These are phyloP conservation scores for Stictocephala bisonia DNA, from an alignment of 2,888 invertebrate species.

Conservation along the genomic window DNA sequence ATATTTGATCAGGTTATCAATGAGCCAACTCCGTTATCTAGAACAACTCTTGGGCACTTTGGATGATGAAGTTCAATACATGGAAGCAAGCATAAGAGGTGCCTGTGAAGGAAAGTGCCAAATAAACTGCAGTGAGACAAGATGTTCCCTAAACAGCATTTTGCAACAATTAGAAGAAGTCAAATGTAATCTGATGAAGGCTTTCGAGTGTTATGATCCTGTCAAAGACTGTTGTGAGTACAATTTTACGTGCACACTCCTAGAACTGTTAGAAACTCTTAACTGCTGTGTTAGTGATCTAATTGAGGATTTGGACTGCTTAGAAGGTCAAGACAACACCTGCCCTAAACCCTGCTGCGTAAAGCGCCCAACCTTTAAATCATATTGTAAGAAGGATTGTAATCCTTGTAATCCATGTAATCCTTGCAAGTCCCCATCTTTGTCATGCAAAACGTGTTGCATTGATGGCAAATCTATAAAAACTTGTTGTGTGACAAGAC, in stretches of 20 bases:
- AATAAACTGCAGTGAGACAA: not conserved
- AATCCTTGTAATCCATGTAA: not conserved
- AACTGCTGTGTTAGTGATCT: not conserved
- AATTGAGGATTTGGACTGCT: not conserved
- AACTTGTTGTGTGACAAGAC: not conserved
- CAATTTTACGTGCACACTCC: constrained; percentile 1
- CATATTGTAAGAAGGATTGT: not conserved
- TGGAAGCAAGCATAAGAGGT: constrained; percentile 4
- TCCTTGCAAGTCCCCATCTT: not conserved
- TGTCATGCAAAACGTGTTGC: no score
- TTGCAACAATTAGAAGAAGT: not conserved
- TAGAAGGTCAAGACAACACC: not conserved
- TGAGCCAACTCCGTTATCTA: not conserved
- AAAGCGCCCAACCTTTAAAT: not conserved
- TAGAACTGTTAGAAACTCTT: not conserved
- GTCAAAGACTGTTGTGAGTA: constrained; percentile 8
- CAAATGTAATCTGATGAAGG: constrained; percentile 5
- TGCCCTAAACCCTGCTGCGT: not conserved
- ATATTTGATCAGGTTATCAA: not conserved
- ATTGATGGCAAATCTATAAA: not conserved
- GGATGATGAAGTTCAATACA: not conserved
- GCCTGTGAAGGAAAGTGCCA: not conserved
- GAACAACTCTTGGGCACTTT: constrained; percentile 5
- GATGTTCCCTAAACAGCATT: not conserved
- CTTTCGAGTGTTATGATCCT: constrained; percentile 1